Evolutionary conservation across 2,797 vertebrate genomes (phyloP).

Genomic region (Platyrinchus mystaceus): DNA sequence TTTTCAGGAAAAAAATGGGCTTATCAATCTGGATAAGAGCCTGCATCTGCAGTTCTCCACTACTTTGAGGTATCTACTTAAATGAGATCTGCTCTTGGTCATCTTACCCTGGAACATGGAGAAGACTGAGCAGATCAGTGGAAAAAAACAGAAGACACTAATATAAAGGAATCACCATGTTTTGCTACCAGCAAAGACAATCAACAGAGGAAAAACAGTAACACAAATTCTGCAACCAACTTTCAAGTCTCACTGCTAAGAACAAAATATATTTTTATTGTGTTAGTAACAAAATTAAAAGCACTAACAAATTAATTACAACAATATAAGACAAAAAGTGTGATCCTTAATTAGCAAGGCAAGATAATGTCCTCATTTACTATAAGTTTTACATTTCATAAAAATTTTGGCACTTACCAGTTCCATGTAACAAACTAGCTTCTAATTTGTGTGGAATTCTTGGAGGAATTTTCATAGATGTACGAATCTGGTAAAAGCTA

Average conservation of each 20-base stretch:
- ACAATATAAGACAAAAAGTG: not conserved
- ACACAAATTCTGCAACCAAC: not conserved
- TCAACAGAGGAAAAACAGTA: not conserved
- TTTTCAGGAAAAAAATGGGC: not conserved
- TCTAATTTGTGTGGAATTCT: conserved; percentile 94
- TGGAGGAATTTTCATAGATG: conserved; percentile 90
- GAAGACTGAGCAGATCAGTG: not conserved
- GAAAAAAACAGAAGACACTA: not conserved
- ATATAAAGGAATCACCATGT: not conserved
- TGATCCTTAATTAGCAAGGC: not conserved
- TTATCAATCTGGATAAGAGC: not conserved
- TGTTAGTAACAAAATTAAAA: not conserved
- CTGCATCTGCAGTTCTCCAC: not conserved
- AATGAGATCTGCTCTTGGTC: not conserved
- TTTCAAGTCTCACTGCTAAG: not conserved
- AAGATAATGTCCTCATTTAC: not conserved
- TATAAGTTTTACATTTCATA: not conserved
- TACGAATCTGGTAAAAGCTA: conserved; percentile 97
- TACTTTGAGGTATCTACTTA: not conserved
- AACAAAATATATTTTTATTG: not conserved
- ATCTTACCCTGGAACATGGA: not conserved
- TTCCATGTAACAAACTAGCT: conserved; percentile 88
- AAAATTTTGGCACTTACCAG: conserved; percentile 80
- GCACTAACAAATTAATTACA: not conserved
- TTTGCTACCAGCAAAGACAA: not conserved